Percentiles rank a stretch among this genome's conserved stretches.
phyloP scores from a whole-genome alignment of 2,113 vertebrate genomes.

The Eptesicus fuscus region DNA sequence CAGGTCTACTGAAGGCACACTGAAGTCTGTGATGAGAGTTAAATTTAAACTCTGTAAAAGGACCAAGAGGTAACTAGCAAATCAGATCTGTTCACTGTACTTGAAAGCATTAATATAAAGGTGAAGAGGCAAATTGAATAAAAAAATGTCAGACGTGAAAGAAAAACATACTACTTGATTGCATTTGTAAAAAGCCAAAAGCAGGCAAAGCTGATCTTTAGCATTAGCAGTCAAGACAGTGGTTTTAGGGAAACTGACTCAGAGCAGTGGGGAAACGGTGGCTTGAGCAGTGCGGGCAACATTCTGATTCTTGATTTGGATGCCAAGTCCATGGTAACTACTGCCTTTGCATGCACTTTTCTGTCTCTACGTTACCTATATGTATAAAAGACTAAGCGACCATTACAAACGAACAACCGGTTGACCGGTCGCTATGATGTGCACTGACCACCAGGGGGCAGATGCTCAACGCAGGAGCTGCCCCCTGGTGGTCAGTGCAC shows the following conservation, averaged over 20 bases:
- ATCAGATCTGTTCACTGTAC: not conserved
- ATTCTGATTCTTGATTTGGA: not conserved
- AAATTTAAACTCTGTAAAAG: not conserved
- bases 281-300: not conserved
- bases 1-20: not conserved
- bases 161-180: not conserved
- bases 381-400: too few species aligned
- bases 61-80: not conserved
- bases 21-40: not conserved
- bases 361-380: not conserved
- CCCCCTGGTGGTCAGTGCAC: too few species aligned
- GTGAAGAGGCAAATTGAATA: not conserved
- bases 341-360: too few species aligned
- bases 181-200: not conserved
- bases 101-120: not conserved
- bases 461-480: too few species aligned
- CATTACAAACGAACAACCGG: too few species aligned
- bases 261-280: too few species aligned
- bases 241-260: not conserved
- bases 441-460: too few species aligned
- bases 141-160: not conserved
- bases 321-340: not conserved
- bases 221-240: not conserved
- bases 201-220: not conserved
- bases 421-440: too few species aligned